phyloP scores from a whole-genome alignment of 2,888 invertebrate genomes.

The Operophtera brumata region DNA sequence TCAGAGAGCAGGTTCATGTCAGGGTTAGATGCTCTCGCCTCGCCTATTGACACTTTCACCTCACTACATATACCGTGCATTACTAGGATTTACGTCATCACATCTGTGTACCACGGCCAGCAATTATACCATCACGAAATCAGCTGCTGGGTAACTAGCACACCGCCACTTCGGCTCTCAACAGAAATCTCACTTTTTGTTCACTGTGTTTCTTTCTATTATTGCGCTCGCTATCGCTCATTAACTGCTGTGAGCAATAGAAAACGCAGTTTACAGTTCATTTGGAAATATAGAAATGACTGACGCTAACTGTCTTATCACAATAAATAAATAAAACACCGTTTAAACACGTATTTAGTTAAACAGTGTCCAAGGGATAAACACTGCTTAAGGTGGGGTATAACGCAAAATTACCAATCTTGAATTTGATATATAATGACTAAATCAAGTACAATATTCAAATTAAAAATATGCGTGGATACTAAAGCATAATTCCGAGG shows the following conservation, averaged over 20 bases:
- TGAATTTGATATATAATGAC: too few relatives aligned
- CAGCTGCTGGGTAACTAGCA: constrained; percentile 60
- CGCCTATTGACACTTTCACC: constrained; percentile 69
- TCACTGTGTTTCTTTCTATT: constrained; percentile 40
- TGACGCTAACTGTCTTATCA: too few relatives aligned
- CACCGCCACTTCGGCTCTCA: constrained; percentile 45
- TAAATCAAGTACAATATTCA: too few relatives aligned
- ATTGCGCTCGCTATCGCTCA: constrained; percentile 40
- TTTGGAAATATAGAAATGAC: constrained; percentile 24
- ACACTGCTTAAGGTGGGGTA: too few relatives aligned
- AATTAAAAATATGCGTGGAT: too few relatives aligned
- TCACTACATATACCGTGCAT: constrained; percentile 49
- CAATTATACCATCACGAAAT: constrained; percentile 73
- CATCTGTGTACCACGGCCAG: constrained; percentile 24
- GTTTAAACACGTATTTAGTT: too few relatives aligned
- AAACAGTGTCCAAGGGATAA: too few relatives aligned
- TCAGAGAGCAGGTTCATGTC: constrained; percentile 24
- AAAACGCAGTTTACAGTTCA: constrained; percentile 23
- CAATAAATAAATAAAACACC: too few relatives aligned
- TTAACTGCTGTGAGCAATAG: constrained; percentile 30
- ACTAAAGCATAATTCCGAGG: too few relatives aligned
- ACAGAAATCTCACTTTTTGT: constrained; percentile 41
- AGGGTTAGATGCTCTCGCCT: constrained; percentile 31
- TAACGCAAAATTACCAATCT: too few relatives aligned
- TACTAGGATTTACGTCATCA: constrained; percentile 67